Evolutionary conservation across 64 coral and sea anemone species (phyloP), one percentile per base, ranked within the genome.

Genomic region (Montipora efflorescens): DNA sequence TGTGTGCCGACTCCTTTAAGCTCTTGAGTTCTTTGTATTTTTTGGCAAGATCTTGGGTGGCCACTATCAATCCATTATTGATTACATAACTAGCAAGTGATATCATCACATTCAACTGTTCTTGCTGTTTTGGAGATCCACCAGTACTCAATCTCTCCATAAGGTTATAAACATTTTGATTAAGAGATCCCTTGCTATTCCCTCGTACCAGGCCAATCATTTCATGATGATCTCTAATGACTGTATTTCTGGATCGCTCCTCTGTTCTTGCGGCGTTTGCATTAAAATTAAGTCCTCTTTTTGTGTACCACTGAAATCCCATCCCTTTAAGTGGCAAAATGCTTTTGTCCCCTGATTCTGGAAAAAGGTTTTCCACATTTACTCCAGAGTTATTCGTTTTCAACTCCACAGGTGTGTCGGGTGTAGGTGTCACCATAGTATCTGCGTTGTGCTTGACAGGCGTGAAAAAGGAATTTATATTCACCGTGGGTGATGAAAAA

Each of bases 11-110:
- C 48, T 69, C 47, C 15, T 88, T 81, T 19, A 89, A 67, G 15
- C 46, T 48, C 84, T 95, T 95, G 10, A 49, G 11, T 86, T 86
- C 70, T 86, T 73, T 84, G 49, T 95, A 95, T 9, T 83, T 58
- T 18, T 67, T 68, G 77, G 61, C 71, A 49, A 95, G 74, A 78
- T 66, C 21, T 90, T 95, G 93, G 7, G 59, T 95, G 16, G 76
- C 15, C 44, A 95, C 55, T 50, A 95, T 90, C 10, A 89, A 88
- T 5, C 93, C 93, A 79, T 85, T 84, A 59, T 87, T 55, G 11
- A 95, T 75, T 14, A 95, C 48, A 89, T 79, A 44, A n/a, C 78
- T 25, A 28, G 93, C 93, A 48, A 95, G 23, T 13, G 80, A 18
- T 23, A 95, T 58, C 8, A 95, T 79, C 62, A 88, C 88, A 21